These are phyloP conservation scores for Bungarus multicinctus DNA, from an alignment of 2,113 vertebrate genomes.

Conservation along the genomic window DNA sequence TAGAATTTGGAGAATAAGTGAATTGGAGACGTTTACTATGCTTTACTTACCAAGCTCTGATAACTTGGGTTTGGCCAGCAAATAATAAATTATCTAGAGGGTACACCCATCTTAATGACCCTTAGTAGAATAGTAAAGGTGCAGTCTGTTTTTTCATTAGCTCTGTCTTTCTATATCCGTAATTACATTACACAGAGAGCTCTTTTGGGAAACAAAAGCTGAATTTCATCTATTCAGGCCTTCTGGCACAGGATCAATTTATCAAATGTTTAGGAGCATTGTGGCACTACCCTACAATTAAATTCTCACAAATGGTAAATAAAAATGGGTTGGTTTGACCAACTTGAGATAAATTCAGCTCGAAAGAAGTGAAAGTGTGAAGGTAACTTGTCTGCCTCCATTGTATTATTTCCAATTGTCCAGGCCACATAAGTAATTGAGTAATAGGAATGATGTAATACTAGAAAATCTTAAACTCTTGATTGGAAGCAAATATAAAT, in stretches of 20 bases:
- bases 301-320: background rate
- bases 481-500: background rate
- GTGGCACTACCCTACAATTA: background rate
- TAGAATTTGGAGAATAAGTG: background rate
- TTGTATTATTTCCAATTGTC: background rate
- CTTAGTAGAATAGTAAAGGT: background rate
- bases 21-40: background rate
- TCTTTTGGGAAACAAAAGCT: background rate
- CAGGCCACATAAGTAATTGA: background rate
- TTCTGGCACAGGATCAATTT: background rate
- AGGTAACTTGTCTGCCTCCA: background rate
- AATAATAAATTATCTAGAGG: background rate
- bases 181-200: background rate
- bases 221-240: background rate
- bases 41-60: background rate
- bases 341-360: background rate
- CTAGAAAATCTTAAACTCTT: background rate
- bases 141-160: background rate
- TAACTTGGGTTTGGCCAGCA: background rate
- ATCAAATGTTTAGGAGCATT: background rate
- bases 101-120: background rate
- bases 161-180: background rate
- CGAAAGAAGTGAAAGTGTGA: background rate
- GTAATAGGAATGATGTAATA: background rate
- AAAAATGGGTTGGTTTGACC: background rate